Evolutionary conservation across 2,113 vertebrate genomes (phyloP).

Genomic region (Coracopsis vasa): DNA sequence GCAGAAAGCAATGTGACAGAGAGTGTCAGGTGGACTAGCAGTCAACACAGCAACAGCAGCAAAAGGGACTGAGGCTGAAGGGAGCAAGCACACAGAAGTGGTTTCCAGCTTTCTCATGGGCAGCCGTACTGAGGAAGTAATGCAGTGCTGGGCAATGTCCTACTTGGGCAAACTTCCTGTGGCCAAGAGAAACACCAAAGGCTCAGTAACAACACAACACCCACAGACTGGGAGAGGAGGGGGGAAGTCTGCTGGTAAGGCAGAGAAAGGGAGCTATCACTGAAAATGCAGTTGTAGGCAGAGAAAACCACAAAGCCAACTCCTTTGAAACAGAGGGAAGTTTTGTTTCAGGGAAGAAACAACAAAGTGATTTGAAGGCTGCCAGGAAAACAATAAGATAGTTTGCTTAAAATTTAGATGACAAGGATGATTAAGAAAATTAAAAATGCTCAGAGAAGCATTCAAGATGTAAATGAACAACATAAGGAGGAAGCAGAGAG

Average conservation of each 20-base stretch:
- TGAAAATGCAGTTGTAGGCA: neutral
- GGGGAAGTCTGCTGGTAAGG: neutral
- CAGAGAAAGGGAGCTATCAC: neutral
- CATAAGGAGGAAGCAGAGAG: neutral
- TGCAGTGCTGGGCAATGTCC: neutral
- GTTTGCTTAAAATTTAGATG: neutral
- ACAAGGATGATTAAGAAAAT: neutral
- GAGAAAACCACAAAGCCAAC: neutral
- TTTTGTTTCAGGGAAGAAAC: neutral
- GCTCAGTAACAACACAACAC: neutral
- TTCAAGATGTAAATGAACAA: neutral
- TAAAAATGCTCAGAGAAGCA: neutral
- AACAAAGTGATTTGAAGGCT: neutral
- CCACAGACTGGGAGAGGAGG: neutral
- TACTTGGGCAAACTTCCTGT: neutral
- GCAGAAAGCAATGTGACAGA: neutral
- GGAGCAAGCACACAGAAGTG: neutral
- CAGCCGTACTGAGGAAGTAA: neutral
- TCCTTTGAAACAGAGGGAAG: neutral
- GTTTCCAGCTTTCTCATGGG: neutral
- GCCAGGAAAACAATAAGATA: neutral
- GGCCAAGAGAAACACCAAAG: constrained; percentile 8
- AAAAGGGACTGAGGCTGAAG: neutral
- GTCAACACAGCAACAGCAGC: neutral
- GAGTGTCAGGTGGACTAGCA: neutral